phyloP scores from a whole-genome alignment of 2,888 invertebrate species.

The Eledone cirrhosa region DNA sequence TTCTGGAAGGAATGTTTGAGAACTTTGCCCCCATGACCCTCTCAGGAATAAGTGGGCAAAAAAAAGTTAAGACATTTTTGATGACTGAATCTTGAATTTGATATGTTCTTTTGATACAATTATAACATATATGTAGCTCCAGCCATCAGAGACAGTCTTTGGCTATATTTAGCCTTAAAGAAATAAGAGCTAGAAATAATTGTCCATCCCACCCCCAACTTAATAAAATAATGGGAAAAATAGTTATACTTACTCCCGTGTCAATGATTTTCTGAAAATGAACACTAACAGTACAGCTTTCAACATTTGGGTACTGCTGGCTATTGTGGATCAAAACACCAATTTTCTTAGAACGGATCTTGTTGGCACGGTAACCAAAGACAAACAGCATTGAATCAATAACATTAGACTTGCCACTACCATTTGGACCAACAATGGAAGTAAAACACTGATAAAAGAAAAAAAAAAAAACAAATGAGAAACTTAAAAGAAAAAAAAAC shows the following conservation, averaged over 20 bases:
- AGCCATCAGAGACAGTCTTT: too few species aligned
- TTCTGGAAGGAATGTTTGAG: too few species aligned
- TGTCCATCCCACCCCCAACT: not conserved
- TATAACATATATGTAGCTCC: too few species aligned
- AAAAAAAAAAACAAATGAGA: not conserved
- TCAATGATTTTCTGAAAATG: constrained; percentile 77
- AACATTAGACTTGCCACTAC: constrained; percentile 98
- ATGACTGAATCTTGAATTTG: too few species aligned
- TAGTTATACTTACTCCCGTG: constrained; percentile 57
- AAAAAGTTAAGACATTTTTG: too few species aligned
- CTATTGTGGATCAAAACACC: constrained; percentile 93
- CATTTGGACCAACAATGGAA: constrained; percentile 97
- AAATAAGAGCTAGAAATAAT: too few species aligned
- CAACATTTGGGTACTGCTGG: constrained; percentile 77
- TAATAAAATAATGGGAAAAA: not conserved
- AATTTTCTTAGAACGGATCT: constrained; percentile 95
- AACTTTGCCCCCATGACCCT: too few species aligned
- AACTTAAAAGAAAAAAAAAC: not conserved
- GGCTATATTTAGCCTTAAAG: too few species aligned
- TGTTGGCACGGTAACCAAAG: constrained; percentile 94
- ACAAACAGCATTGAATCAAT: constrained; percentile 99
- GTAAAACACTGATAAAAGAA: constrained; percentile 81
- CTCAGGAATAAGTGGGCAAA: too few species aligned
- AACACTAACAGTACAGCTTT: constrained; percentile 85
- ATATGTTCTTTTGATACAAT: too few species aligned